Base-by-base conservation (phyloP, 2,113 vertebrate genomes). In the Ptychochromis oligacanthus region DNA sequence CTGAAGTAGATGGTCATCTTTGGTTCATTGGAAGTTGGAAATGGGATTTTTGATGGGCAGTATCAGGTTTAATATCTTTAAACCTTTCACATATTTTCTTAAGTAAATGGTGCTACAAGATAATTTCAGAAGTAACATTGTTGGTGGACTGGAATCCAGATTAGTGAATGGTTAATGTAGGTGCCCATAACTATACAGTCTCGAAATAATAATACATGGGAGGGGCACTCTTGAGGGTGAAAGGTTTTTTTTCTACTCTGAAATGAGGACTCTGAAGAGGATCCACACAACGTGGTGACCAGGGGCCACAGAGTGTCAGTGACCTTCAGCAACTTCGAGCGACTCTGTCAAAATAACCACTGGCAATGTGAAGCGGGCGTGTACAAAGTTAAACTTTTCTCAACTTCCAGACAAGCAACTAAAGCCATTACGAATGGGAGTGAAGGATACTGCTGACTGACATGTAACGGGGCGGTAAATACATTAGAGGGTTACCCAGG, bases 1-100 rank as follows among this genome's bases (percentile, higher is more conserved):
- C 61, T 54, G 54, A 79, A 83, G 38, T n/a, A 49, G 59, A 54
- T 22, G 77, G 49, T 57, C 49, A 4, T 80, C 56, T 57, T 22
- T 86, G 58, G 74, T 55, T 80, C 26, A 77, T 62, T 62, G 60
- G 80, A 59, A 86, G 84, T 31, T 72, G 38, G 72, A 77, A 78
- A 40, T n/a, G 18, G 62, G 80, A 38, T 74, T 77, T 64, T 46
- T n/a, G 65, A 75, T 55, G 61, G 55, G 31, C 9, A 2, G 7
- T 60, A 34, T 72, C 59, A 49, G 14, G 17, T 75, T 76, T 24
- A 46, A 87, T 76, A 61, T 34, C 75, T 70, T 75, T 62, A 79
- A 85, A 65, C 8, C 81, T 28, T 77, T 26, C 65, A 76, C 75
- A 81, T 14, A 60, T 67, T 31, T 65, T 26, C 22, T 28, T 1